phyloP scores from a whole-genome alignment of 1,140 invertebrate genomes.

The Bombus waltoni region DNA sequence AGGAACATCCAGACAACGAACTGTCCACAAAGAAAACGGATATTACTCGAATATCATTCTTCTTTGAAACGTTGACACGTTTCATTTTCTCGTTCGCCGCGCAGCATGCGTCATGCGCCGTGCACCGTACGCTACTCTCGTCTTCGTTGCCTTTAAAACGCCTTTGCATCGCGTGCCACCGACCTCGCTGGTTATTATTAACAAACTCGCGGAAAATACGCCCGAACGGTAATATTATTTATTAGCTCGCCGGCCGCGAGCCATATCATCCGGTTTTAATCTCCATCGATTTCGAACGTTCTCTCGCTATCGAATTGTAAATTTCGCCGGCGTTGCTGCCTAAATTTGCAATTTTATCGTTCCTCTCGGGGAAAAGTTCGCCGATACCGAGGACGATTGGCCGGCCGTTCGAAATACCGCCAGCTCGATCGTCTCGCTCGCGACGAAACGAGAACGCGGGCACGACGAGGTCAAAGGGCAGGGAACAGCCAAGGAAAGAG shows the following conservation, averaged over 20 bases:
- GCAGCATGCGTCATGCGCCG: neutral
- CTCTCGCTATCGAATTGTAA: too few relatives aligned
- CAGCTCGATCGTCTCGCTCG: too few relatives aligned
- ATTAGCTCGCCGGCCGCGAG: too few relatives aligned
- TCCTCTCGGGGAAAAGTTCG: too few relatives aligned
- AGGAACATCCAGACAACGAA: slow-evolving; percentile 39
- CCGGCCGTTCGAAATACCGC: too few relatives aligned
- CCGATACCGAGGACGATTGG: too few relatives aligned
- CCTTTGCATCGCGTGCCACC: neutral
- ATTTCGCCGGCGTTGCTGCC: too few relatives aligned
- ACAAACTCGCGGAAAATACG: neutral
- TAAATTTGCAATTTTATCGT: too few relatives aligned
- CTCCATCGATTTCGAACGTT: too few relatives aligned
- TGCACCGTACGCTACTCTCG: neutral
- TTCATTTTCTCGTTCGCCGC: slow-evolving; percentile 56
- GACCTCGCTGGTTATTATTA: neutral
- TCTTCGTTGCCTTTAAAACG: neutral
- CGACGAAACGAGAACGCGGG: too few relatives aligned
- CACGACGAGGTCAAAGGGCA: neutral
- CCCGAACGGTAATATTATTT: too few relatives aligned
- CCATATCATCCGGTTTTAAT: too few relatives aligned
- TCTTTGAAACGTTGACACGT: slow-evolving; percentile 57
- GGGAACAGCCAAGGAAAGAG: neutral
- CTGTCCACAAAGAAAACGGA: slow-evolving; percentile 60
- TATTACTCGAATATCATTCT: slow-evolving; percentile 60